phyloP scores from a whole-genome alignment of 2,888 invertebrate species.

The Dioctria linearis region DNA sequence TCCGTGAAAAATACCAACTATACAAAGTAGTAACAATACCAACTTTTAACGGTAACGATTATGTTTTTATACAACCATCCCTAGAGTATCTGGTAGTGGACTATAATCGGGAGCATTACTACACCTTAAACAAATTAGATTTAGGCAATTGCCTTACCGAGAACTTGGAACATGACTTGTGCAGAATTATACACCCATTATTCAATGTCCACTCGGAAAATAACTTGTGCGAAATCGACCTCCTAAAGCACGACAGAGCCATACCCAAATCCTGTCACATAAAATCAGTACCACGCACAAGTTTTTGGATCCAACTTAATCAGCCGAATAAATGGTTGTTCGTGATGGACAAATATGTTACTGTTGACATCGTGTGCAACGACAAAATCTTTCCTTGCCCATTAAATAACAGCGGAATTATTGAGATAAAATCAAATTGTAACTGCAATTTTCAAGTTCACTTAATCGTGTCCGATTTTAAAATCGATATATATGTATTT shows the following conservation, averaged over 20 bases:
- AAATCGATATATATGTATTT: too few relatives aligned
- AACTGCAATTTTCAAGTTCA: too few relatives aligned
- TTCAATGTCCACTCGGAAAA: too few relatives aligned
- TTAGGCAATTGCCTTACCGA: too few relatives aligned
- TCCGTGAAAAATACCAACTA: background rate
- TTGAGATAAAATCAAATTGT: background rate
- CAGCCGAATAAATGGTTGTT: background rate
- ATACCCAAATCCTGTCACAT: too few relatives aligned
- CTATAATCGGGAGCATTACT: background rate
- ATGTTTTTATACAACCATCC: background rate
- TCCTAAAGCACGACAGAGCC: too few relatives aligned
- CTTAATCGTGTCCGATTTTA: too few relatives aligned
- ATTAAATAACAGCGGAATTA: background rate
- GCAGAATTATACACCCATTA: too few relatives aligned
- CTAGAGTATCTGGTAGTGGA: constrained; percentile 5
- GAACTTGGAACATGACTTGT: too few relatives aligned
- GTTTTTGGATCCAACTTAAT: background rate
- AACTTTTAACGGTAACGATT: background rate
- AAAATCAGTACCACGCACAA: too few relatives aligned
- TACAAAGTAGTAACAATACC: background rate
- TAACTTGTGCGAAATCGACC: too few relatives aligned
- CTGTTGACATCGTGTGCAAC: background rate
- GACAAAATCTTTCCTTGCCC: background rate
- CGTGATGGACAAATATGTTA: background rate
- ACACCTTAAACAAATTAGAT: background rate